Base-by-base conservation (phyloP, 1,140 invertebrate genomes). In the Metaphire vulgaris region DNA sequence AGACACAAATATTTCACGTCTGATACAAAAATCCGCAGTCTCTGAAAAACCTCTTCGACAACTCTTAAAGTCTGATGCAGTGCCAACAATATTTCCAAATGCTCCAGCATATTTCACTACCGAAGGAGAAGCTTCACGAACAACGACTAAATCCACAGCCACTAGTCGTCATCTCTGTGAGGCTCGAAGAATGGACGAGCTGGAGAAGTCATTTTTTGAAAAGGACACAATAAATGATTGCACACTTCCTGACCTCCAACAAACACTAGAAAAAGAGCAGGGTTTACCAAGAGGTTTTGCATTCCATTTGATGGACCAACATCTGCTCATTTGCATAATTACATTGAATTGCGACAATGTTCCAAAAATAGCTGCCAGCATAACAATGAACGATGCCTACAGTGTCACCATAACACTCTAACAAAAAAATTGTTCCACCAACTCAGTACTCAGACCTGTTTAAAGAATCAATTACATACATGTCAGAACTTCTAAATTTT, bases 1-100 rank as follows among this genome's bases (percentile, higher is more conserved):
- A 71, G 69, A 71, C 33, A 71, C 69, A 1, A 71, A 71, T 33
- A 33, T 29, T 21, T 68, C 67, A 2, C 67, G 67, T 29, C 69
- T 30, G 69, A 71, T 26, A 32, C n/a, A 71, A 14, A 30, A 71
- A 30, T 32, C 30, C 28, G 41, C n/a, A n/a, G n/a, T 12, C 21
- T 26, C 29, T 33, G 32, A 33, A 15, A 28, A 71, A 32, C 69
- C 32, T 30, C 30, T 21, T 31, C 30, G 33, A 31, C 30, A 31
- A n/a, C 32, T 30, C 32, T 16, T 71, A 33, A 21, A 33, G 32
- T n/a, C 29, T 32, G 69, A 31, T 28, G 69, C 69, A 0, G 33
- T 71, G n/a, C 69, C 69, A 1, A 30, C 69, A 30, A 71, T 71
- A 2, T 32, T 71, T 31, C 41, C 41, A 6, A 56, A 56, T 56